Evolutionary conservation across 1,140 invertebrate genomes (phyloP).

Genomic region (Ceratina australensis): DNA sequence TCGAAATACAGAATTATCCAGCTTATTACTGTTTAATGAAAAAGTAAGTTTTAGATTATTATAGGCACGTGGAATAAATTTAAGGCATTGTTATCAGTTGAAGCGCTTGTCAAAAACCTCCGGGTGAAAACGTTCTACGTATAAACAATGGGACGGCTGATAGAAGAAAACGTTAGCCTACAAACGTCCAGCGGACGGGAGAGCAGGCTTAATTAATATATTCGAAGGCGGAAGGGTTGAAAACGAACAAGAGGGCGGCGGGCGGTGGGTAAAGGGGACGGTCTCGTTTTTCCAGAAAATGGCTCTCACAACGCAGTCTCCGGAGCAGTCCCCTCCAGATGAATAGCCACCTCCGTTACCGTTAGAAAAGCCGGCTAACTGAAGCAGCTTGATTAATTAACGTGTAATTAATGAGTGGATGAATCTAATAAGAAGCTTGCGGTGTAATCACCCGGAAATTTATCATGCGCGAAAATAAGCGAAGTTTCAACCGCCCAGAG

Average conservation of each 20-base stretch:
- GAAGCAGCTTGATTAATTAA: conserved; percentile 68
- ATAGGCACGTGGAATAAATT: too few relatives aligned
- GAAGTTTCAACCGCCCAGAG: conserved; percentile 13
- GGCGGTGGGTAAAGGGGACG: neutral
- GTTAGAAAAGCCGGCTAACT: conserved; percentile 62
- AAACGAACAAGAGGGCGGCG: conserved; percentile 22
- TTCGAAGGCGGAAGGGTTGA: conserved; percentile 37
- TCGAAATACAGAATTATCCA: too few relatives aligned
- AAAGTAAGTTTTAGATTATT: too few relatives aligned
- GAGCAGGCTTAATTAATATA: conserved; percentile 59
- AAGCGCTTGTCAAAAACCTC: too few relatives aligned
- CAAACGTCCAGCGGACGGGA: neutral
- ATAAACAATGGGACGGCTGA: neutral
- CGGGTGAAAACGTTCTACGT: too few relatives aligned
- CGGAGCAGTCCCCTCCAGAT: conserved; percentile 51
- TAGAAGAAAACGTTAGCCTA: neutral
- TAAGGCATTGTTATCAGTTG: too few relatives aligned
- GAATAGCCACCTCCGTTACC: conserved; percentile 61
- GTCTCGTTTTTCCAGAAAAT: conserved; percentile 61
- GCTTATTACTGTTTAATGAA: too few relatives aligned
- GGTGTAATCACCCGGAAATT: conserved; percentile 67
- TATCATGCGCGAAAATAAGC: conserved; percentile 66
- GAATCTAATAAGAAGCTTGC: conserved; percentile 68
- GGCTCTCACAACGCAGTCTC: conserved; percentile 44
- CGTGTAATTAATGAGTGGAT: conserved; percentile 66